phyloP scores from a whole-genome alignment of 2,797 vertebrate species.

The Ptychadena robeensis region DNA sequence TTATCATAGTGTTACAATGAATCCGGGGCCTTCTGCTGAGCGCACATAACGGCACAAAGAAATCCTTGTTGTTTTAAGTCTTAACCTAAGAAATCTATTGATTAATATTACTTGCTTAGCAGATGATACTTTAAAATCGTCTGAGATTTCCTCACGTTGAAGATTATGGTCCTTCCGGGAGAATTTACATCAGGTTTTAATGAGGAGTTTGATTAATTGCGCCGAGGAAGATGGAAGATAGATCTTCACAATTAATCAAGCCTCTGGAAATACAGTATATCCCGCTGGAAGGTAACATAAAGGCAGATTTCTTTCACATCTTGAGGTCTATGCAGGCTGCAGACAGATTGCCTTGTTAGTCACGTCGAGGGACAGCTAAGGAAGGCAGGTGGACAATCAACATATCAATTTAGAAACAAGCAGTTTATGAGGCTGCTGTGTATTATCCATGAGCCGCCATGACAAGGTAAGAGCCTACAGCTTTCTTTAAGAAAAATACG shows the following conservation, averaged over 20 bases:
- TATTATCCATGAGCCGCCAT: neutral
- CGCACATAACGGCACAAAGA: no score
- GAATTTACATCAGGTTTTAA: neutral
- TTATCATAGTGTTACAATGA: no score
- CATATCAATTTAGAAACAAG: constrained; percentile 2
- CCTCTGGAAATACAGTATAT: neutral
- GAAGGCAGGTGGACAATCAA: constrained; percentile 45
- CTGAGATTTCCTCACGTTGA: neutral
- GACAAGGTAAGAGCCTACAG: neutral
- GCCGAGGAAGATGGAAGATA: neutral
- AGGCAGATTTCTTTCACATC: neutral
- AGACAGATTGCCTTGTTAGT: constrained; percentile 10
- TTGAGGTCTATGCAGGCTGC: neutral
- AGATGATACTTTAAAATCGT: neutral
- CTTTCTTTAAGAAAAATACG: neutral
- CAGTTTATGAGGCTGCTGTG: neutral
- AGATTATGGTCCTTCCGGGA: neutral
- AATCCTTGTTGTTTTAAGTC: neutral
- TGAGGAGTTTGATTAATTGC: neutral
- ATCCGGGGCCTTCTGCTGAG: no score
- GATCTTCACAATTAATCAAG: constrained; percentile 30
- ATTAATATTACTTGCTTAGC: neutral
- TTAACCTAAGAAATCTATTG: neutral
- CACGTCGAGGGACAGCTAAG: neutral
- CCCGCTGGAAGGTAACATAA: constrained; percentile 26